phyloP scores from a whole-genome alignment of 2,888 invertebrate genomes.

The Nebria brevicollis region DNA sequence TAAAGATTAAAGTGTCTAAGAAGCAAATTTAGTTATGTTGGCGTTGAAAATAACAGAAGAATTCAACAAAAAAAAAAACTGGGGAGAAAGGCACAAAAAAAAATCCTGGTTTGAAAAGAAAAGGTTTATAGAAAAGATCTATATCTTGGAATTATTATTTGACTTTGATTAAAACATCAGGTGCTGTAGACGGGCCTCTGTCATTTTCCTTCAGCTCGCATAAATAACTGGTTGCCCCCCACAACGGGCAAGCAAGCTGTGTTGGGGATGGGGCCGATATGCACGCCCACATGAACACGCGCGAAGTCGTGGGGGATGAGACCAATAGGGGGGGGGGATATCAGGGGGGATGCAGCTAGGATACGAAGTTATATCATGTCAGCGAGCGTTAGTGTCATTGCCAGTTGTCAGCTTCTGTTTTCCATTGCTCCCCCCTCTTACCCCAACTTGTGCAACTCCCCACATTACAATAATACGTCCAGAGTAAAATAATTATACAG shows the following conservation, averaged over 20 bases:
- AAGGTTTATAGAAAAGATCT: neutral
- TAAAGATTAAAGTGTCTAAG: too few species aligned
- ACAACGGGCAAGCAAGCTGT: neutral
- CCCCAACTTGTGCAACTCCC: neutral
- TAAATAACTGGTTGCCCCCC: slow-evolving; percentile 1
- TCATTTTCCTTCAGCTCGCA: slow-evolving; percentile 3
- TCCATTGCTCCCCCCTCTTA: slow-evolving; percentile 12
- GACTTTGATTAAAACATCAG: slow-evolving; percentile 12
- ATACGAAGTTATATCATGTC: slow-evolving; percentile 54
- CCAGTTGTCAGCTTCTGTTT: slow-evolving; percentile 52
- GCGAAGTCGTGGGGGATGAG: neutral
- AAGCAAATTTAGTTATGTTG: too few species aligned
- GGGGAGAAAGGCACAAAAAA: neutral
- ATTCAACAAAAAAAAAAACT: neutral
- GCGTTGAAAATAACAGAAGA: too few species aligned
- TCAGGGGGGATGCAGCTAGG: slow-evolving; percentile 9
- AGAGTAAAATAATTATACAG: neutral
- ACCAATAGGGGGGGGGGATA: slow-evolving; percentile 6
- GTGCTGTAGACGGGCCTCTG: neutral
- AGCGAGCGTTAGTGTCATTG: slow-evolving; percentile 56
- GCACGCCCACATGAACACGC: neutral
- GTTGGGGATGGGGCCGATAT: neutral
- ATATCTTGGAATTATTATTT: slow-evolving; percentile 6
- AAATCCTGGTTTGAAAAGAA: slow-evolving; percentile 3
- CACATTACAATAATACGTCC: neutral